These are phyloP conservation scores for Elaphurus davidianus DNA, from an alignment of 2,113 vertebrate species.

Conservation along the genomic window DNA sequence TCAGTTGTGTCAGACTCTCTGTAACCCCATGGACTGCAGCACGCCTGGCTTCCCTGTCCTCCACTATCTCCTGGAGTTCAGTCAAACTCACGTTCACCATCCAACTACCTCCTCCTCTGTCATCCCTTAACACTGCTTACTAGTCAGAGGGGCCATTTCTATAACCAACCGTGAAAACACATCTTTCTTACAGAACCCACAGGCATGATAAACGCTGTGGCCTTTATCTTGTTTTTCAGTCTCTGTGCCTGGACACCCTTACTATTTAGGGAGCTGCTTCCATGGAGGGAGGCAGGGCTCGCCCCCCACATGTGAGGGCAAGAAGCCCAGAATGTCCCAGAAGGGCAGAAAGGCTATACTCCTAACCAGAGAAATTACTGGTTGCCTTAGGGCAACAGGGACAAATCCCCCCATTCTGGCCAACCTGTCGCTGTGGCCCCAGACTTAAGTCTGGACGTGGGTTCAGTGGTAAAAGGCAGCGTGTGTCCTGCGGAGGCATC, in stretches of 20 bases:
- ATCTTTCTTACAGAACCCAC: neutral
- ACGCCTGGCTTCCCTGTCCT: neutral
- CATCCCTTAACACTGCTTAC: neutral
- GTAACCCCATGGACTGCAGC: neutral
- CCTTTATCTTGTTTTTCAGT: neutral
- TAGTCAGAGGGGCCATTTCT: neutral
- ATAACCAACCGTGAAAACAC: neutral
- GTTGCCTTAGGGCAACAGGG: neutral
- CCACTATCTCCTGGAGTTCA: neutral
- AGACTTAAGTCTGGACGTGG: neutral
- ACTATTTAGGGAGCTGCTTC: neutral
- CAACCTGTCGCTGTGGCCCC: neutral
- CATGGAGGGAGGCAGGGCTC: neutral
- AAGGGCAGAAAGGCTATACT: neutral
- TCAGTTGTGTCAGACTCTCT: neutral
- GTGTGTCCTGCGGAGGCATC: neutral
- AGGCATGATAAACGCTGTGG: accelerated
- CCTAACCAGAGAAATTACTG: neutral
- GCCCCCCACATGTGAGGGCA: neutral
- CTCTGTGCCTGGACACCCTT: neutral
- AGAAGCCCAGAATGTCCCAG: neutral
- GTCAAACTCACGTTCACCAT: neutral
- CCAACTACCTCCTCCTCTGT: neutral
- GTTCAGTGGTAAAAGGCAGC: neutral
- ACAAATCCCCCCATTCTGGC: neutral